Percentiles rank a stretch among this genome's conserved stretches.
Conservation (phyloP, 2,797 vertebrate species). For the Anolis apletophallus region DNA sequence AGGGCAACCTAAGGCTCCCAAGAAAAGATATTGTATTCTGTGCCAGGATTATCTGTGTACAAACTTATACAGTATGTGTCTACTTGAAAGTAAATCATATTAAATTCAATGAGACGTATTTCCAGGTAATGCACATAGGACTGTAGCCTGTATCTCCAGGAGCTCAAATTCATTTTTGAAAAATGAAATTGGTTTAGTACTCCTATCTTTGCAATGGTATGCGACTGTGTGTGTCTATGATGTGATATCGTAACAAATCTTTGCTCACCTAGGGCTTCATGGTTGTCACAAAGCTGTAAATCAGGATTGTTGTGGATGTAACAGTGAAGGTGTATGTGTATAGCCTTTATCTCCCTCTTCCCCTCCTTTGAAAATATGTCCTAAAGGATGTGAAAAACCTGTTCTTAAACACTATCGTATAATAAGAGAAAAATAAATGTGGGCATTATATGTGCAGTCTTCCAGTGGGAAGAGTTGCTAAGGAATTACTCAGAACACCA, state of each 20-base stretch:
- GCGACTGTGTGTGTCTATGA: slow-evolving; percentile 10
- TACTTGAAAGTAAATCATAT: not conserved
- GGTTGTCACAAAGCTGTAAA: slow-evolving; percentile 52
- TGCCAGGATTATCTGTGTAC: slow-evolving; percentile 44
- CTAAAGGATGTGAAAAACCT: not conserved
- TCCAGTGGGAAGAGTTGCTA: not conserved
- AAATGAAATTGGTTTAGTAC: slow-evolving; percentile 46
- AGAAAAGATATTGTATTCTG: slow-evolving; percentile 43
- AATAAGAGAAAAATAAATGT: not conserved
- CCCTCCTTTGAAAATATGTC: not conserved
- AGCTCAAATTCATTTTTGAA: slow-evolving; percentile 56
- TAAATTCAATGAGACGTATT: not conserved
- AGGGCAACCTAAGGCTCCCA: slow-evolving; percentile 30
- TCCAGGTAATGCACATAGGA: not conserved
- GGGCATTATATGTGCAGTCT: not conserved
- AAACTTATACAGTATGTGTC: not conserved
- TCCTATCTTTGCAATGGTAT: not conserved
- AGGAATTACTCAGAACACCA: not conserved
- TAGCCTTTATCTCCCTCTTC: not conserved
- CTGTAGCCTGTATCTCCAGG: slow-evolving; percentile 43
- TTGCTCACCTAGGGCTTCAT: slow-evolving; percentile 48
- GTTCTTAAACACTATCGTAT: not conserved
- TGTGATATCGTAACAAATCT: slow-evolving; percentile 31
- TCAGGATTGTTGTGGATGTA: slow-evolving; percentile 1
- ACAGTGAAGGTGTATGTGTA: not conserved